phyloP scores from a whole-genome alignment of 2,888 invertebrate species.

The Platerodrilus igneus region DNA sequence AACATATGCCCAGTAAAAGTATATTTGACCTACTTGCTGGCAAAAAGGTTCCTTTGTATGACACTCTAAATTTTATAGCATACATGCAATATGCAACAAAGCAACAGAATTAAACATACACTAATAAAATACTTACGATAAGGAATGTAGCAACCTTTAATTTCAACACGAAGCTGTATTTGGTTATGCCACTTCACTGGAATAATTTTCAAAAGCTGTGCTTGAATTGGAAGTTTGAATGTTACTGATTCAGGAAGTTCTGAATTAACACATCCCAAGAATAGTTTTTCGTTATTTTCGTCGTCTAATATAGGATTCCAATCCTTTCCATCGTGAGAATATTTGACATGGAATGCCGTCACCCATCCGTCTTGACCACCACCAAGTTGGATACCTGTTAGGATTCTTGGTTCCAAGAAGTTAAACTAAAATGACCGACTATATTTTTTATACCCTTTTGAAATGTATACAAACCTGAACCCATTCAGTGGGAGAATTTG shows the following conservation, averaged over 20 bases:
- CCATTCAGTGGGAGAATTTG: conserved; percentile 65
- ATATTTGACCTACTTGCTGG: not conserved
- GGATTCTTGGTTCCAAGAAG: conserved; percentile 67
- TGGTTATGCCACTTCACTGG: conserved; percentile 69
- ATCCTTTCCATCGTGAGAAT: conserved; percentile 64
- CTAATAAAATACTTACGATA: conserved; percentile 55
- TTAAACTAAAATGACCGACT: conserved; percentile 56
- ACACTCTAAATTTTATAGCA: not conserved
- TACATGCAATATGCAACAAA: conserved; percentile 1
- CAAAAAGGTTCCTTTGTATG: not conserved
- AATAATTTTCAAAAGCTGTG: conserved; percentile 65
- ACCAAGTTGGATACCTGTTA: conserved; percentile 74
- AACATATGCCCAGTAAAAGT: not conserved
- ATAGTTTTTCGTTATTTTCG: conserved; percentile 55
- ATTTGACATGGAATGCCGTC: conserved; percentile 65
- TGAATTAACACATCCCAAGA: conserved; percentile 69
- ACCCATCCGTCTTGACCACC: conserved; percentile 72
- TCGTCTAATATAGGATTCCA: conserved; percentile 67
- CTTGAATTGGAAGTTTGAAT: conserved; percentile 69
- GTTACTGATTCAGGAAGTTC: conserved; percentile 57
- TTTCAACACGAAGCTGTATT: conserved; percentile 70
- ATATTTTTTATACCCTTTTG: not conserved
- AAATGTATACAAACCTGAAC: conserved; percentile 52
- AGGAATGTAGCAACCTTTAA: conserved; percentile 72
- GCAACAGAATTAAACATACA: conserved; percentile 3